Conservation (phyloP, 2,113 vertebrate species). For the Oncorhynchus mykiss region DNA sequence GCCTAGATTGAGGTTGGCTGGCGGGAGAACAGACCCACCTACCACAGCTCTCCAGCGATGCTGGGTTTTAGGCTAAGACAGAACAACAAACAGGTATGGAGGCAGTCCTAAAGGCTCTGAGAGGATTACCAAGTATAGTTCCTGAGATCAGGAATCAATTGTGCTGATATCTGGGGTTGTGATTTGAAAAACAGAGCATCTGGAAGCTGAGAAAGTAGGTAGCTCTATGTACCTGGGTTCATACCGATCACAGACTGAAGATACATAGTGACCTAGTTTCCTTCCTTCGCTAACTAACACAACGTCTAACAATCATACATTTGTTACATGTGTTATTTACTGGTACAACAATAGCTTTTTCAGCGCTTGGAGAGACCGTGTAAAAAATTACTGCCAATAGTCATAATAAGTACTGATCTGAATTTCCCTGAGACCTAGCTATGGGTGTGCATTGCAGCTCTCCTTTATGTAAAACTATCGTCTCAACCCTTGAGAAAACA, state of each 20-base stretch:
- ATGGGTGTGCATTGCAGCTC: not conserved
- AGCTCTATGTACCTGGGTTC: not conserved
- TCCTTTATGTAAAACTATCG: not conserved
- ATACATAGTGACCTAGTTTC: not conserved
- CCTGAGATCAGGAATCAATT: not conserved
- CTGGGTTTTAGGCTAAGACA: not conserved
- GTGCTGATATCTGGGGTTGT: not conserved
- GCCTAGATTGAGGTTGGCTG: conserved; percentile 12
- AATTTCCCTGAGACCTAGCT: not conserved
- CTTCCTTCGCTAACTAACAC: not conserved
- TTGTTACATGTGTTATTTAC: not conserved
- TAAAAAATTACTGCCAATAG: not conserved
- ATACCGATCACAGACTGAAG: not conserved
- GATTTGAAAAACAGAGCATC: too few species aligned
- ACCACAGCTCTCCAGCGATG: not conserved
- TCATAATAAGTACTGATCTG: not conserved
- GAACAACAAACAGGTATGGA: not conserved
- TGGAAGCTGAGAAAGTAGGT: not conserved
- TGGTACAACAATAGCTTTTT: not conserved
- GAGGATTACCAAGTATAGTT: not conserved
- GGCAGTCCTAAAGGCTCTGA: not conserved
- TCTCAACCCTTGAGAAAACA: not conserved
- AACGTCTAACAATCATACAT: not conserved
- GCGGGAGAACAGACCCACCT: not conserved
- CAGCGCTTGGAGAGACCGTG: not conserved